Percentiles rank a stretch among this genome's conserved stretches.
phyloP scores from a whole-genome alignment of 2,888 invertebrate species.

The Holacanthella duospinosa region DNA sequence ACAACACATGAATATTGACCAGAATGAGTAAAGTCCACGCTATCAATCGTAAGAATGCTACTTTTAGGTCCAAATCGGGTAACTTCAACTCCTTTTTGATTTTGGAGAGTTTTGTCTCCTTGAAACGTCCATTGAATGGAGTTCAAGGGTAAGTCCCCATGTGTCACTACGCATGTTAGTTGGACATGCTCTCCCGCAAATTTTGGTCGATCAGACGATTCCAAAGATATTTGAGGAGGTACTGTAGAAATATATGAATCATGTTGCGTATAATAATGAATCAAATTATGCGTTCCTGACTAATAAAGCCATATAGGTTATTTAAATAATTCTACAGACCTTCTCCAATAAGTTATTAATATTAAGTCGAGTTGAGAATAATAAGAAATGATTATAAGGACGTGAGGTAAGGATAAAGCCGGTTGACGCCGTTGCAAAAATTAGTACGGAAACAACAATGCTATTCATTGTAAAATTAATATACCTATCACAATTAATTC shows the following conservation, averaged over 20 bases:
- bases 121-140: background rate
- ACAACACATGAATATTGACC: constrained; percentile 68
- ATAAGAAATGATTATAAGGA: too few species aligned
- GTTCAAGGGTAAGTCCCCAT: constrained; percentile 62
- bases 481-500: constrained; percentile 45
- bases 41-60: constrained; percentile 56
- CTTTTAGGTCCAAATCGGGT: constrained; percentile 50
- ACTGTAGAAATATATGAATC: background rate
- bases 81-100: constrained; percentile 41
- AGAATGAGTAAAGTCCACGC: constrained; percentile 57
- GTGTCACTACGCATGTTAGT: constrained; percentile 59
- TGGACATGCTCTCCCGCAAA: constrained; percentile 68
- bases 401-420: too few species aligned
- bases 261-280: too few species aligned
- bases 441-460: too few species aligned
- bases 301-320: too few species aligned
- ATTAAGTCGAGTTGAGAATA: too few species aligned
- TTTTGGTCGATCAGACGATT: constrained; percentile 51
- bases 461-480: too few species aligned
- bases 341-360: too few species aligned
- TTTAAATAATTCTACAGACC: too few species aligned
- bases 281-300: too few species aligned
- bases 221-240: constrained; percentile 20
- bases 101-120: constrained; percentile 40
- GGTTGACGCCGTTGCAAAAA: too few species aligned